phyloP scores from a whole-genome alignment of 2,113 vertebrate genomes.

The Sminthopsis crassicaudata region DNA sequence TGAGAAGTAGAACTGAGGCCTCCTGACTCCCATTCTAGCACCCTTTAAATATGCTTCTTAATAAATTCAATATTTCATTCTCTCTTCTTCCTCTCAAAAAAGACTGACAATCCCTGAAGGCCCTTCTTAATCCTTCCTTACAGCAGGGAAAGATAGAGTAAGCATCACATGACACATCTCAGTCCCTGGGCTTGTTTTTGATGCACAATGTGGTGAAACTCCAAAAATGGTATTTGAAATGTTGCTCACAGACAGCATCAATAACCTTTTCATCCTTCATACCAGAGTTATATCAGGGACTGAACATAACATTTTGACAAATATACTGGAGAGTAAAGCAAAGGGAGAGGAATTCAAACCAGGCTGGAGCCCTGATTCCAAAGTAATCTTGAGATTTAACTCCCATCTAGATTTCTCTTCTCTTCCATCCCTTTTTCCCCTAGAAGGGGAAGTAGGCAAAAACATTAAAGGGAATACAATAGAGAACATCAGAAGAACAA shows the following conservation, averaged over 20 bases:
- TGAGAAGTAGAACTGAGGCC: neutral
- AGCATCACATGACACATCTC: neutral
- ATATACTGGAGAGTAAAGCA: neutral
- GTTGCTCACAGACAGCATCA: neutral
- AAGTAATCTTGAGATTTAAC: neutral
- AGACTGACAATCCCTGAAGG: neutral
- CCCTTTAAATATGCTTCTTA: neutral
- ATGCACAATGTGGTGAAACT: neutral
- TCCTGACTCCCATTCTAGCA: neutral
- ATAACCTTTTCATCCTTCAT: neutral
- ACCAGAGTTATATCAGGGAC: neutral
- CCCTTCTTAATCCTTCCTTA: neutral
- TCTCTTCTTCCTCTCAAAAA: slow-evolving; percentile 4
- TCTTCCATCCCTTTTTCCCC: neutral
- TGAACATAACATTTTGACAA: neutral
- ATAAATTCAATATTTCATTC: neutral
- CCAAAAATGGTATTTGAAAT: neutral
- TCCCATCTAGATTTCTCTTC: neutral
- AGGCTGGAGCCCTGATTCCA: neutral
- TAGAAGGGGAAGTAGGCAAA: neutral
- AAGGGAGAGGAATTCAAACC: neutral
- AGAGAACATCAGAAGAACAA: slow-evolving; percentile 8
- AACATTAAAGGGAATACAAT: slow-evolving; percentile 5
- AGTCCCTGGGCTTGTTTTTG: neutral
- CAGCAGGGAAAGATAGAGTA: neutral